Base-by-base conservation (phyloP, 2,888 invertebrate species). In the Leptothorax acervorum region DNA sequence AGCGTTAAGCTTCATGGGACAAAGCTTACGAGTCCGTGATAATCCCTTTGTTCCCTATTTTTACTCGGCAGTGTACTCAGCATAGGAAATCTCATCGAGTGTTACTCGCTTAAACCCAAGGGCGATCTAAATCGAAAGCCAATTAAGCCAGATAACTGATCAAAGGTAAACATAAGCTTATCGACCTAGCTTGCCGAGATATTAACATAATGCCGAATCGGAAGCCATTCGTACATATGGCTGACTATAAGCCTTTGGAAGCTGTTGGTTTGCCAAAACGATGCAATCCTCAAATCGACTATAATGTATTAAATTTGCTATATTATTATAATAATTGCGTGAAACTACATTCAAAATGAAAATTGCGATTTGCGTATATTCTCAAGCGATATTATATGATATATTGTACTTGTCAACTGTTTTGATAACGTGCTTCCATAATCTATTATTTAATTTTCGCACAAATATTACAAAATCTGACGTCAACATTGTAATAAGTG, bases 71-170 rank as follows among this genome's bases (percentile, higher is more conserved):
- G 45, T 57, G n/a, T 45, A 71, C 39, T 42, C 31, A 48, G 39
- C 83, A 51, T 75, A 71, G 81, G 79, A 81, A 85, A 87, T 82
- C 83, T 87, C 82, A 85, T 78, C 85, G 85, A 87, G 83, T 86
- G 85, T 88, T 85, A 85, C 83, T 75, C 55, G 53, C 51, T 53
- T 35, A 66, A 63, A 79, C 85, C 81, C 73, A 73, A 83, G 74
- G 76, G 83, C 79, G 89, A 70, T 87, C 85, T 85, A 87, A 89
- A 89, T 87, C 84, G 88, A 65, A 23, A 76, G 62, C 83, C 76
- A 84, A 84, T 84, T 85, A 85, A 82, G 81, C 84, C 84, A 84
- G 85, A 87, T 87, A 88, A 84, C 87, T 78, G 88, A 88, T 89
- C 88, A 74, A 76, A 55, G 70, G 89, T 65, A 89, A 89, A 88